Percentiles rank a stretch among this genome's conserved stretches.
These are phyloP conservation scores for Ammospiza caudacuta DNA, from an alignment of 2,113 vertebrate species.

Conservation along the genomic window DNA sequence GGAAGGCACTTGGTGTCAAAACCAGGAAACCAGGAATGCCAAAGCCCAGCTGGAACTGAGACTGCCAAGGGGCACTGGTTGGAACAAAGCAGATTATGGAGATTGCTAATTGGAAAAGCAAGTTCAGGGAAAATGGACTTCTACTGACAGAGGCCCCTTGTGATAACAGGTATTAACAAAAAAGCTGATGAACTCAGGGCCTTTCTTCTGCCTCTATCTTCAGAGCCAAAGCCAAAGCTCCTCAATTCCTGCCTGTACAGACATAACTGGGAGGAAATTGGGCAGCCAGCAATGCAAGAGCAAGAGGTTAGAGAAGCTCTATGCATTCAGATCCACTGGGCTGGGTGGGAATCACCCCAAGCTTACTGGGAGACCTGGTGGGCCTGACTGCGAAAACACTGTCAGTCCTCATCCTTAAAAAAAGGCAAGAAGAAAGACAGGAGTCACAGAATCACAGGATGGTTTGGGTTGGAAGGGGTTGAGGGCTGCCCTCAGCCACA, in stretches of 20 bases:
- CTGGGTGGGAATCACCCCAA: not conserved
- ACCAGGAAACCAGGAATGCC: not conserved
- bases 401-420: not conserved
- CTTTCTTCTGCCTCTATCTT: not conserved
- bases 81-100: not conserved
- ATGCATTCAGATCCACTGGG: not conserved
- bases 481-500: not conserved
- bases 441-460: not conserved
- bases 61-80: fast-evolving
- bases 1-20: not conserved
- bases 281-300: not conserved
- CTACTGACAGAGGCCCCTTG: not conserved
- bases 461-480: not conserved
- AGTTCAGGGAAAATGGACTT: not conserved
- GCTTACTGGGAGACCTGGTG: not conserved
- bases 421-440: not conserved
- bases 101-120: not conserved
- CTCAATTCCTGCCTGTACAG: fast-evolving
- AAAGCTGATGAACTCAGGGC: not conserved
- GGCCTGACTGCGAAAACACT: not conserved
- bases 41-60: not conserved
- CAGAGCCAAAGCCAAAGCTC: not conserved
- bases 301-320: not conserved
- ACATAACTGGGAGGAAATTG: not conserved
- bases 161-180: not conserved